A percentile compares a stretch with the other conserved stretches of the same genome.
Evolutionary conservation across 2,797 vertebrate genomes (phyloP).

Genomic region (Pseudochromis fuscus): DNA sequence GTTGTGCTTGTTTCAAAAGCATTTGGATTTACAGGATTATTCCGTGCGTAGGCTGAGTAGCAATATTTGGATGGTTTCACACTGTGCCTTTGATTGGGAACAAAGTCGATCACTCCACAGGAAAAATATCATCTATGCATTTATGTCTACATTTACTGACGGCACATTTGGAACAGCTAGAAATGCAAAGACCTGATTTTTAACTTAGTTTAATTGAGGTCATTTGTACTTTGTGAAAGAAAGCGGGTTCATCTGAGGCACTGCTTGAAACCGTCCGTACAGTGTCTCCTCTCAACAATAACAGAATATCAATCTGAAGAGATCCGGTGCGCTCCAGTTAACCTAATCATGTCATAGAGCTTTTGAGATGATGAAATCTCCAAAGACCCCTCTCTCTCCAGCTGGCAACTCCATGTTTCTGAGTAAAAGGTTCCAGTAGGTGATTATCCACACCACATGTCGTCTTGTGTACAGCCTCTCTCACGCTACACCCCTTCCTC

Average conservation of each 20-base stretch:
- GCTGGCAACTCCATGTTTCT: conserved; percentile 70
- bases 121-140: conserved; percentile 14
- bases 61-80: conserved; percentile 78
- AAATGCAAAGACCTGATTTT: background rate
- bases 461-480: conserved; percentile 58
- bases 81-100: conserved; percentile 70
- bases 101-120: conserved; percentile 37
- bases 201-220: background rate
- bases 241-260: background rate
- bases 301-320: conserved; percentile 30
- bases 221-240: background rate
- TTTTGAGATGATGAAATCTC: conserved; percentile 75
- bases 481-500: conserved; percentile 48
- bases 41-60: conserved; percentile 70
- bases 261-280: background rate
- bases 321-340: conserved; percentile 40
- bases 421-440: conserved; percentile 63
- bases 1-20: conserved; percentile 79
- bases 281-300: conserved; percentile 18
- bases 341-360: conserved; percentile 66
- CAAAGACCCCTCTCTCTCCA: conserved; percentile 63
- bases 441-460: conserved; percentile 78
- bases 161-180: background rate
- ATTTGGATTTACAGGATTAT: conserved; percentile 85
- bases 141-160: conserved; percentile 1